Evolutionary conservation across 2,113 vertebrate genomes (phyloP).

Genomic region (Symphodus melops): DNA sequence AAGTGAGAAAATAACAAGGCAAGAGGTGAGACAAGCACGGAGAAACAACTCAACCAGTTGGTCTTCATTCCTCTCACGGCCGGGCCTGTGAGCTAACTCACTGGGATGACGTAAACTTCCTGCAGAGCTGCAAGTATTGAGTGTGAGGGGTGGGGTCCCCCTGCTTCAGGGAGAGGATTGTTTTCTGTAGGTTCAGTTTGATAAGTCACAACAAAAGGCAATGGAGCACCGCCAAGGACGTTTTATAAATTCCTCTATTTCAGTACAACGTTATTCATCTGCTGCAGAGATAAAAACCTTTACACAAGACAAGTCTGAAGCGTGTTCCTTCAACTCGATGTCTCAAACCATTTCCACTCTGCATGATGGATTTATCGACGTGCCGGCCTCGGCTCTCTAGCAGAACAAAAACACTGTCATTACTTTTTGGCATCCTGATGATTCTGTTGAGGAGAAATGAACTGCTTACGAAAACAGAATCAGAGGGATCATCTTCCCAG

Average conservation of each 20-base stretch:
- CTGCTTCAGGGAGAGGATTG: neutral
- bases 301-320: conserved; percentile 1
- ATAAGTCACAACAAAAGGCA: conserved; percentile 16
- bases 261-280: conserved; percentile 4
- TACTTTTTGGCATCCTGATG: conserved; percentile 47
- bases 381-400: conserved; percentile 19
- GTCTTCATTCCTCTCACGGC: conserved; percentile 69
- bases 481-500: neutral
- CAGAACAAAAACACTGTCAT: conserved; percentile 48
- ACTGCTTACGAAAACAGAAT: conserved; percentile 19
- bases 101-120: conserved; percentile 41
- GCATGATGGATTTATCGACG: conserved; percentile 31
- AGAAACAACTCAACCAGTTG: conserved; percentile 59
- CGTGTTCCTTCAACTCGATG: neutral
- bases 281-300: conserved; percentile 28
- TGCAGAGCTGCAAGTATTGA: neutral
- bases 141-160: conserved; percentile 28
- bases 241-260: neutral
- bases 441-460: conserved; percentile 16
- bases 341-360: conserved; percentile 24
- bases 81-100: conserved; percentile 8
- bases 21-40: conserved; percentile 14
- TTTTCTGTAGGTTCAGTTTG: neutral
- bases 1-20: conserved; percentile 32
- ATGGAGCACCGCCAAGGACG: neutral